Percentiles rank a stretch among this genome's conserved stretches.
Conservation (phyloP, 2,113 vertebrate species). For the Phasianus colchicus region DNA sequence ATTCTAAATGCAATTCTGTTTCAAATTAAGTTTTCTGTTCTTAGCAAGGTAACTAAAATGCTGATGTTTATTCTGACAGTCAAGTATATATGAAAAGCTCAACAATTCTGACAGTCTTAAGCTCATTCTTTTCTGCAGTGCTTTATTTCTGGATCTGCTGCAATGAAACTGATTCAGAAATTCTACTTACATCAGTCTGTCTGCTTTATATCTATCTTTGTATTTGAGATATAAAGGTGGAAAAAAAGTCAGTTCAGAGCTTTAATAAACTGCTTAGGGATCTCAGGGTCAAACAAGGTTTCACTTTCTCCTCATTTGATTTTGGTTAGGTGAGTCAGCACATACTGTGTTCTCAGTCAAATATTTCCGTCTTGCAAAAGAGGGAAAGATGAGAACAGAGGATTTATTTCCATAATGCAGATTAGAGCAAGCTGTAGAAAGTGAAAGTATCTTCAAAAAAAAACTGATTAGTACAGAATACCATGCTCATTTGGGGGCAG, state of each 20-base stretch:
- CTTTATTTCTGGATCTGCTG: background rate
- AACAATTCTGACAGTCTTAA: background rate
- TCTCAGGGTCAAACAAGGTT: background rate
- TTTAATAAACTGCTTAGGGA: background rate
- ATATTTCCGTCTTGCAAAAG: background rate
- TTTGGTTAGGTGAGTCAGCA: background rate
- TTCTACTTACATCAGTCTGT: background rate
- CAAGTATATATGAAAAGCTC: constrained; percentile 17
- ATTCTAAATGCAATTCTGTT: constrained; percentile 11
- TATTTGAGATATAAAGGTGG: background rate
- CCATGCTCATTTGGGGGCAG: background rate
- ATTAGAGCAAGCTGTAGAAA: background rate
- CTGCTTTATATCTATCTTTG: background rate
- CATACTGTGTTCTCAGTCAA: background rate
- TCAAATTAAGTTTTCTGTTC: constrained; percentile 43
- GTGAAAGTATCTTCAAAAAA: background rate
- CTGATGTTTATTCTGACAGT: constrained; percentile 26
- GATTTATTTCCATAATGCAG: background rate
- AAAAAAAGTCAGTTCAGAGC: background rate
- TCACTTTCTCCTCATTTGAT: background rate
- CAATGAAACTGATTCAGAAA: background rate
- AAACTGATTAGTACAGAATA: background rate
- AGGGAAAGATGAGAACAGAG: background rate
- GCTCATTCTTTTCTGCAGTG: background rate
- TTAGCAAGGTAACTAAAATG: background rate